Evolutionary conservation across 2,888 invertebrate genomes (phyloP), one percentile per base, ranked within the genome.

Genomic region (Eupeodes luniger): DNA sequence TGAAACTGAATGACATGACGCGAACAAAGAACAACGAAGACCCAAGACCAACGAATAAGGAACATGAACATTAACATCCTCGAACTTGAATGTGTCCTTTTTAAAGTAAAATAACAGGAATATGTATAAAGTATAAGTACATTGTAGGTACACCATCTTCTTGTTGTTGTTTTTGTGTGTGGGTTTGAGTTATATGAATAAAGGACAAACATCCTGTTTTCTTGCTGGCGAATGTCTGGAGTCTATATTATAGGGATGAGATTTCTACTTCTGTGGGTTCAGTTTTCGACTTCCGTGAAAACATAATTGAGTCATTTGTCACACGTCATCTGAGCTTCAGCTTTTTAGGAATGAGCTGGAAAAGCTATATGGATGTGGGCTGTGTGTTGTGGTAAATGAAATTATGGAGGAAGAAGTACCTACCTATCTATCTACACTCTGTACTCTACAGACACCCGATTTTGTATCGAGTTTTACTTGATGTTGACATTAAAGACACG

Each of bases 221-320:
- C n/a, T 62, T 51, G 40, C 51, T 61, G 14, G 36, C 7, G 51
- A 19, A 51, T n/a, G 27, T n/a, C 14, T 36, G 6, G 53, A 5
- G 9, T 40, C 40, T 40, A 40, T 5, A 9, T 40, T 5, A 9
- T 40, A n/a, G 36, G 53, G 7, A 16, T 44, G 66, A 14, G 12
- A n/a, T 44, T 19, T 64, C 27, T 64, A 47, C 5, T 66, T 36
- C 7, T 47, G 79, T 40, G 9, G 62, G 55, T 67, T 16, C 44
- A 34, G 66, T 27, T 67, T 59, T 74, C 7, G 75, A 19, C 51
- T 69, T 44, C 44, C 61, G 67, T 53, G 19, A 75, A 78, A 66
- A 82, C 53, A 86, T 86, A 86, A 86, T 86, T 82, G 86, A 86
- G 82, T 79, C 86, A 82, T 86, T 86, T 86, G 79, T 86, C 78